These are phyloP conservation scores for Coelinius sp. DNA, from an alignment of 2,888 invertebrate species.

Conservation along the genomic window DNA sequence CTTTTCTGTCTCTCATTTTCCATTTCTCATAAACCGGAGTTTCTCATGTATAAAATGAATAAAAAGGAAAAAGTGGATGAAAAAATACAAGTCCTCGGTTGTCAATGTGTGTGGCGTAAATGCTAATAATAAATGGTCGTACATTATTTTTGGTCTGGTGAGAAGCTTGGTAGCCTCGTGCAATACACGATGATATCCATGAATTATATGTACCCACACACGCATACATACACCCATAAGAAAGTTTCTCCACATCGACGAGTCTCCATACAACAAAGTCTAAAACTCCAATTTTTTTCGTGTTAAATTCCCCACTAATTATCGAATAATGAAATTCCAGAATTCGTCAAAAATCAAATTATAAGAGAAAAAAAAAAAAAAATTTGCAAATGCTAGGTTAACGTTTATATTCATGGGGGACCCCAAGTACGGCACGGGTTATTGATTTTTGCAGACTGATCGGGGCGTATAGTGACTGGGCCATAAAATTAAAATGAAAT, in stretches of 20 bases:
- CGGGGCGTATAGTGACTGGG: slow-evolving; percentile 45
- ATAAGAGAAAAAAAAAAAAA: slow-evolving; percentile 16
- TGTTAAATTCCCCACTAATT: neutral
- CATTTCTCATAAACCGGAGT: neutral
- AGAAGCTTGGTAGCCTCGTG: slow-evolving; percentile 9
- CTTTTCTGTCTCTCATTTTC: neutral
- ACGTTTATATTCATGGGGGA: slow-evolving; percentile 57
- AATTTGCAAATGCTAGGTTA: slow-evolving; percentile 58
- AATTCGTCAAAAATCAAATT: neutral
- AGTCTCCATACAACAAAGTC: neutral
- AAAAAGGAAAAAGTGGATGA: neutral
- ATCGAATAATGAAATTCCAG: neutral
- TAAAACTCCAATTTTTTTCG: neutral
- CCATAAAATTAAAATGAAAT: neutral
- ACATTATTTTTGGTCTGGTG: neutral
- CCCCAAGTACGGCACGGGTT: slow-evolving; percentile 51
- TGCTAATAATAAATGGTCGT: slow-evolving; percentile 10
- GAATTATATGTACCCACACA: slow-evolving; percentile 19
- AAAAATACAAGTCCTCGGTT: neutral
- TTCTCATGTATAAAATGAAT: neutral
- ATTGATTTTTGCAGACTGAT: slow-evolving; percentile 69
- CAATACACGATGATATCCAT: slow-evolving; percentile 15
- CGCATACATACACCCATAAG: slow-evolving; percentile 17
- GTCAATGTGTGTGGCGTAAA: neutral
- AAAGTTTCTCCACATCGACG: neutral